Conservation (phyloP, 2,797 vertebrate genomes). For the Parauchenoglanis ngamensis region DNA sequence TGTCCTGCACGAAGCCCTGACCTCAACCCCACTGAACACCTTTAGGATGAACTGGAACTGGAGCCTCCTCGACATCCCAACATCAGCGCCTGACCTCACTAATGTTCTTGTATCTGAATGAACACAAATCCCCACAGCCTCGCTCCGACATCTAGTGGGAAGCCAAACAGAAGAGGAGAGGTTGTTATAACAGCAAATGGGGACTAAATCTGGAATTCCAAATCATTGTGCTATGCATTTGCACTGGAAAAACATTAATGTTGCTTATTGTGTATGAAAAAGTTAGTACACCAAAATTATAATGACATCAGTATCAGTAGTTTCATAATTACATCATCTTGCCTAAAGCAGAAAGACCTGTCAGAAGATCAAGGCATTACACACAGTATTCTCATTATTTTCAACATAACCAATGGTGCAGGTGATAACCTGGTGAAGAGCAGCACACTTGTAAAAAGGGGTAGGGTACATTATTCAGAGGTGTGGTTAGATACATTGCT, state of each 20-base stretch:
- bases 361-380: neutral
- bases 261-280: neutral
- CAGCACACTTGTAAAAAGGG: neutral
- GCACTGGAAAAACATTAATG: neutral
- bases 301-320: neutral
- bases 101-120: neutral
- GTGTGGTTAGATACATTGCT: neutral
- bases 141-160: neutral
- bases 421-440: neutral
- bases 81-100: neutral
- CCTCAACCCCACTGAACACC: neutral
- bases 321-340: neutral
- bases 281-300: neutral
- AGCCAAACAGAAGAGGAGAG: neutral
- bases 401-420: neutral
- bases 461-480: neutral
- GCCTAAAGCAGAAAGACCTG: neutral
- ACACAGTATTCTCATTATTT: neutral
- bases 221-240: neutral
- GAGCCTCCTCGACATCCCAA: neutral
- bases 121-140: neutral
- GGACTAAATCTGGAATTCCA: neutral
- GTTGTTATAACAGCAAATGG: neutral
- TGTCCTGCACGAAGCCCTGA: neutral
- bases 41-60: neutral